Conservation (phyloP, 2,797 vertebrate genomes). For the Pseudochaenichthys georgianus region DNA sequence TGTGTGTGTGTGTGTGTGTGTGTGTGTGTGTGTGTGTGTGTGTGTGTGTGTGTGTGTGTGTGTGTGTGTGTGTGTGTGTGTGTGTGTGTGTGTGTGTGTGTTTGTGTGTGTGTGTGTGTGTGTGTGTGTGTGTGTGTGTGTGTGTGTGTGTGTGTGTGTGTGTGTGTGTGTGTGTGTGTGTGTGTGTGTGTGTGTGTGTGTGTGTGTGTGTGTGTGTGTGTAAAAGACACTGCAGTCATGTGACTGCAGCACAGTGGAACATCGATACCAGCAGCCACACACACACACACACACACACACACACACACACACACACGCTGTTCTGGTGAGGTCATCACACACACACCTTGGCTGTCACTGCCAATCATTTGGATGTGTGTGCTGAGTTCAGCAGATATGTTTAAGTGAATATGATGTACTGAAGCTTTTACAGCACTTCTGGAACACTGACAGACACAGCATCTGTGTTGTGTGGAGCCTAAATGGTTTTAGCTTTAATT, state of each 20-base stretch:
- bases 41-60: too few relatives aligned
- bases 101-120: neutral
- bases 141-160: too few relatives aligned
- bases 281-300: too few relatives aligned
- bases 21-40: too few relatives aligned
- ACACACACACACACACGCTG: conserved; percentile 12
- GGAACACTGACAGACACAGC: conserved; percentile 11
- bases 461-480: neutral
- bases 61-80: too few relatives aligned
- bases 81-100: neutral
- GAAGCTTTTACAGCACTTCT: conserved; percentile 54
- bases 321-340: conserved; percentile 52
- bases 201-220: too few relatives aligned
- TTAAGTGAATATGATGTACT: conserved; percentile 47
- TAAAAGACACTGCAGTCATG: conserved; percentile 58
- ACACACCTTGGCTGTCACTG: conserved; percentile 48
- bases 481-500: neutral
- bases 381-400: conserved; percentile 64
- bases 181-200: too few relatives aligned
- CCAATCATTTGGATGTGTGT: conserved; percentile 38
- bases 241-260: conserved; percentile 63
- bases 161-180: neutral
- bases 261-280: conserved; percentile 51
- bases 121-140: neutral
- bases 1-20: too few relatives aligned